Evolutionary conservation across 1,140 invertebrate species (phyloP).

Genomic region (Potamilus streckersoni): DNA sequence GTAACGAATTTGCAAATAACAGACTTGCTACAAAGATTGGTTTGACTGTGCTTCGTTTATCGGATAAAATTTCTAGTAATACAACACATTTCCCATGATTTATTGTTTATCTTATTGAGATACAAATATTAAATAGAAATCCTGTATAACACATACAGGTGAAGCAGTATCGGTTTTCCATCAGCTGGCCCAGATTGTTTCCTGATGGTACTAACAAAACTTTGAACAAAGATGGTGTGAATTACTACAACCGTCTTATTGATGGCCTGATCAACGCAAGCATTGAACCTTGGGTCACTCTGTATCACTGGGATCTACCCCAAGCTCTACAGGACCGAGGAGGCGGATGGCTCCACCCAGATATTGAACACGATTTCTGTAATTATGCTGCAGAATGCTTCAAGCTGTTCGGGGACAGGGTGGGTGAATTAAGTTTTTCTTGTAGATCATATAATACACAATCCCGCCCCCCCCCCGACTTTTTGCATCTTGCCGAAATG

Average conservation of each 20-base stretch:
- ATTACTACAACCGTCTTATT: slow-evolving; percentile 57
- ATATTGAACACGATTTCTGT: slow-evolving; percentile 70
- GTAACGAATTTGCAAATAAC: too few species aligned
- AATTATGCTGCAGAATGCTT: slow-evolving; percentile 66
- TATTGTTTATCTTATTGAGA: too few species aligned
- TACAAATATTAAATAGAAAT: neutral
- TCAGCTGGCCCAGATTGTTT: slow-evolving; percentile 56
- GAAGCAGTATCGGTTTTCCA: slow-evolving; percentile 56
- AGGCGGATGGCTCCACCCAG: slow-evolving; percentile 71
- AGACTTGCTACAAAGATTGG: too few species aligned
- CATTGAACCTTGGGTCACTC: slow-evolving; percentile 68
- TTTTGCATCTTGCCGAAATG: neutral
- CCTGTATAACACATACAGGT: slow-evolving; percentile 38
- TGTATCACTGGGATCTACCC: slow-evolving; percentile 70
- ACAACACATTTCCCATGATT: too few species aligned
- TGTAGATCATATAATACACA: neutral
- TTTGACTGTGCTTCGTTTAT: too few species aligned
- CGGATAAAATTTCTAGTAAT: too few species aligned
- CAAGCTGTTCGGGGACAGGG: slow-evolving; percentile 59
- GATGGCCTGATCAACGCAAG: slow-evolving; percentile 43
- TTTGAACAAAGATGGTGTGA: slow-evolving; percentile 42
- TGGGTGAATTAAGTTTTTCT: slow-evolving; percentile 25
- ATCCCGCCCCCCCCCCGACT: neutral
- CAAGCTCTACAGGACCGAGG: slow-evolving; percentile 46
- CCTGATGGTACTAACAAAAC: slow-evolving; percentile 35